Evolutionary conservation across 2,888 invertebrate genomes (phyloP).

Genomic region (Uloborus plumipes): DNA sequence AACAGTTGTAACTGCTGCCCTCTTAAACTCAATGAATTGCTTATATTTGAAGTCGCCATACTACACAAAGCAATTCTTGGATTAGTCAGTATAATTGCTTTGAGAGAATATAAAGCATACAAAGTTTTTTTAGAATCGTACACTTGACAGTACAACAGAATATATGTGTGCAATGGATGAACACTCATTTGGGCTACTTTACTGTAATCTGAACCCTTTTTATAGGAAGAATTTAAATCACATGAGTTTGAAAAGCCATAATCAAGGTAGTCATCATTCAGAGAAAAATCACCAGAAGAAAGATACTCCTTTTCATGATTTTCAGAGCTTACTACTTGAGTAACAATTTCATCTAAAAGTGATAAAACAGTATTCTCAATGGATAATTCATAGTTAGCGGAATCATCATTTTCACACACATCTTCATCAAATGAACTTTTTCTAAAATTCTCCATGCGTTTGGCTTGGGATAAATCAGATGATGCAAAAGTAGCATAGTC

Average conservation of each 20-base stretch:
- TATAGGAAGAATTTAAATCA: conserved; percentile 38
- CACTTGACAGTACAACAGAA: conserved; percentile 84
- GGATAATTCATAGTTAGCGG: conserved; percentile 12
- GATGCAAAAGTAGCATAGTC: conserved; percentile 66
- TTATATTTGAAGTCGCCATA: conserved; percentile 81
- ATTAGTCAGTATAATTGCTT: conserved; percentile 80
- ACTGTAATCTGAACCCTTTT: conserved; percentile 34
- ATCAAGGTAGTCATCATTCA: conserved; percentile 66
- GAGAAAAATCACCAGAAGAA: conserved; percentile 57
- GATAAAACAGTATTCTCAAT: conserved; percentile 42
- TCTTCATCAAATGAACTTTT: conserved; percentile 64
- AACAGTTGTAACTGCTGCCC: conserved; percentile 72
- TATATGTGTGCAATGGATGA: conserved; percentile 85
- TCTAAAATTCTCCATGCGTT: conserved; percentile 47
- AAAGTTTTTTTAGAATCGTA: conserved; percentile 82
- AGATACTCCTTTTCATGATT: conserved; percentile 41
- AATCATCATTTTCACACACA: conserved; percentile 28
- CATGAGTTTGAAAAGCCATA: conserved; percentile 1
- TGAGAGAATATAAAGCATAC: conserved; percentile 82
- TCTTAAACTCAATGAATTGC: conserved; percentile 73
- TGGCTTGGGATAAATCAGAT: conserved; percentile 62
- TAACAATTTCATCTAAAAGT: conserved; percentile 53
- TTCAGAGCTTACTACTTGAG: conserved; percentile 34
- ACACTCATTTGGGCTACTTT: conserved; percentile 71
- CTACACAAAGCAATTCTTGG: conserved; percentile 82